Evolutionary conservation across 2,888 invertebrate species (phyloP).

Genomic region (Didymodactylos carnosus): DNA sequence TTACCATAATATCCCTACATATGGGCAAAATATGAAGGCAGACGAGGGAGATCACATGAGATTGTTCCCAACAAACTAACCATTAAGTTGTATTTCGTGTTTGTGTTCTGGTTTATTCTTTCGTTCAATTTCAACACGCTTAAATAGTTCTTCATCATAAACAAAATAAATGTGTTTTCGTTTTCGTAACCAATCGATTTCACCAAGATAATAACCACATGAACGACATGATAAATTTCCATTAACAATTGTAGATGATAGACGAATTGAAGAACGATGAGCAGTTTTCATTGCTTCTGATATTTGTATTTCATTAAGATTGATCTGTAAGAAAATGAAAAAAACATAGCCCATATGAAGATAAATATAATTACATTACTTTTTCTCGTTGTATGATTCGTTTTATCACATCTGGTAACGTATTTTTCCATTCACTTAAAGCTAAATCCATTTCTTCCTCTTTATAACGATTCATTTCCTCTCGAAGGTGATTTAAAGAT

Average conservation of each 20-base stretch:
- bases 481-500: neutral
- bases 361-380: neutral
- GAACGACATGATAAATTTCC: neutral
- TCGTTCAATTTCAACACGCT: neutral
- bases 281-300: neutral
- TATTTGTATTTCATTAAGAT: neutral
- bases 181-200: neutral
- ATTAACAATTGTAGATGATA: neutral
- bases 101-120: neutral
- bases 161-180: neutral
- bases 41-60: no score
- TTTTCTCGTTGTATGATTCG: neutral
- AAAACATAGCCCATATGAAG: neutral
- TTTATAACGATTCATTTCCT: neutral
- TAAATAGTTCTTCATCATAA: neutral
- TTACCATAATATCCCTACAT: no score
- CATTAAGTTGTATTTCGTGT: neutral
- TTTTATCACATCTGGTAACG: neutral
- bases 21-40: no score
- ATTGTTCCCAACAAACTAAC: no score
- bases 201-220: neutral
- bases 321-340: neutral
- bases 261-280: fast-evolving
- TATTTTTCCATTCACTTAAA: neutral
- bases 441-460: neutral